A percentile compares a stretch with the other conserved stretches of the same genome.
Conservation (phyloP, 2,888 invertebrate species). For the Xestia c-nigrum region DNA sequence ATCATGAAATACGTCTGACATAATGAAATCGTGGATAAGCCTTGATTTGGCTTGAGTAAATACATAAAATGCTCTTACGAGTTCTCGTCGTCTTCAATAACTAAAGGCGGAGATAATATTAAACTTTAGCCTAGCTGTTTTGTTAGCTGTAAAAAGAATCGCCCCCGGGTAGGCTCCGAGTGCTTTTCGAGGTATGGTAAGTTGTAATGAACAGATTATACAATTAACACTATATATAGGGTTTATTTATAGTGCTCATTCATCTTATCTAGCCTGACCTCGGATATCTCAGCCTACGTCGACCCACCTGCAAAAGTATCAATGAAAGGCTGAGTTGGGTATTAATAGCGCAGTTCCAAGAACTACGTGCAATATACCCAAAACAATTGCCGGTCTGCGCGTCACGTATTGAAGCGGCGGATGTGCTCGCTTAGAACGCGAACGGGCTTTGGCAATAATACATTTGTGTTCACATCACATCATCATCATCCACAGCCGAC, state of each 20-base stretch:
- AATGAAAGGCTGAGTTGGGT: slow-evolving; percentile 9
- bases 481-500: too few species aligned
- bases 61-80: accelerated
- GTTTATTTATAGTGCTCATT: neutral
- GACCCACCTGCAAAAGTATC: neutral
- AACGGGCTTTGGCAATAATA: slow-evolving; percentile 5
- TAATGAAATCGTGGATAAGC: neutral
- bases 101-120: neutral
- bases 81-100: neutral
- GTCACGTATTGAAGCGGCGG: slow-evolving; percentile 30
- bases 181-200: too few species aligned
- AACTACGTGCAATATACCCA: neutral
- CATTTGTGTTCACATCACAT: too few species aligned
- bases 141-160: slow-evolving; percentile 70
- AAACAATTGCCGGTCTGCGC: slow-evolving; percentile 14
- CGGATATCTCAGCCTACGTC: neutral
- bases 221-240: too few species aligned
- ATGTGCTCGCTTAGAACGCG: slow-evolving; percentile 23
- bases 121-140: neutral
- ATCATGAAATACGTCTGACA: neutral
- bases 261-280: neutral
- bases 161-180: slow-evolving; percentile 99
- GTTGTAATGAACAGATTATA: too few species aligned
- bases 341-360: slow-evolving; percentile 4
- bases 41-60: neutral